These are phyloP conservation scores for Buphagus erythrorhynchus DNA, from an alignment of 2,797 vertebrate genomes.

Conservation along the genomic window DNA sequence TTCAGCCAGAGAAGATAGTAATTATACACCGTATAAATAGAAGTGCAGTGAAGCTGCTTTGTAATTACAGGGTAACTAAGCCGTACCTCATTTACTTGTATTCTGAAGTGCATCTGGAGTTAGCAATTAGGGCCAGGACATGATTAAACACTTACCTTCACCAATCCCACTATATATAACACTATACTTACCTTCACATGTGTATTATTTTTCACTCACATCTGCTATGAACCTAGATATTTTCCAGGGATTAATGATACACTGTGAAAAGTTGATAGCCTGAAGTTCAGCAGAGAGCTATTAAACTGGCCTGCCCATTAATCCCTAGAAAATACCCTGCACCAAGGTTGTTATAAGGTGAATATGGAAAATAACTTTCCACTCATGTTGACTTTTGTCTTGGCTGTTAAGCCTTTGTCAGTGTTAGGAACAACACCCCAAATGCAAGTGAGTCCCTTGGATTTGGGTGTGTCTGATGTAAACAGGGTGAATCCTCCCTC, in stretches of 20 bases:
- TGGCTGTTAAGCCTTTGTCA: neutral
- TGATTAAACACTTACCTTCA: constrained; percentile 25
- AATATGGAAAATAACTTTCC: constrained; percentile 58
- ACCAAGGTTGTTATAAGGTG: constrained; percentile 65
- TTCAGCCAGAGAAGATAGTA: neutral
- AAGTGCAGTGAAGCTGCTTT: neutral
- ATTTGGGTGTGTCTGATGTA: neutral
- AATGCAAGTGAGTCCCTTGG: neutral
- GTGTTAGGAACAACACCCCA: neutral
- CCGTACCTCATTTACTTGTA: constrained; percentile 1
- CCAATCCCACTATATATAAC: neutral
- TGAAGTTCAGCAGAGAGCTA: constrained; percentile 60
- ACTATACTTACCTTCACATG: neutral
- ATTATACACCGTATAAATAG: neutral
- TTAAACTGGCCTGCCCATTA: constrained; percentile 56
- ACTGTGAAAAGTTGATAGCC: constrained; percentile 61
- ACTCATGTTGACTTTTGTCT: neutral
- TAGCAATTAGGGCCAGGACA: neutral
- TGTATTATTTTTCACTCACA: constrained; percentile 56
- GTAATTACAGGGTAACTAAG: constrained; percentile 34
- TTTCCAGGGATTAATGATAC: constrained; percentile 63
- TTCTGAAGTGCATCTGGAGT: constrained; percentile 25
- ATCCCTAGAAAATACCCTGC: constrained; percentile 51
- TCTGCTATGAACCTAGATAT: constrained; percentile 48
- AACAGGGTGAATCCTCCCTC: neutral